Evolutionary conservation across 1,140 invertebrate species (phyloP), one percentile per base, ranked within the genome.

Genomic region (Heterodera schachtii): DNA sequence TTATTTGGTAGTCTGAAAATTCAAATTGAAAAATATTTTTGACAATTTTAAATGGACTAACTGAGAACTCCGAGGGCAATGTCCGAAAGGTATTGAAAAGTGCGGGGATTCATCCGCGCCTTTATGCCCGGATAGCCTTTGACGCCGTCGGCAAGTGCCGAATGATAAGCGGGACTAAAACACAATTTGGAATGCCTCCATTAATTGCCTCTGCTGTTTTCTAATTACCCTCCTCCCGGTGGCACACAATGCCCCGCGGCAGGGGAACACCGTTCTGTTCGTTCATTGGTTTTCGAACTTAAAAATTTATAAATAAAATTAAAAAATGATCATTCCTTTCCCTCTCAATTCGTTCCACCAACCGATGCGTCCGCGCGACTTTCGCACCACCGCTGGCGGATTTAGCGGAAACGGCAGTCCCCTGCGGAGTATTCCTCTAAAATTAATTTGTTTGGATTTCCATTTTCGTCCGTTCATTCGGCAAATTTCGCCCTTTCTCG

Each of bases 71-170:
- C 84, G 52, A 80, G 84, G 49, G 88, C 80, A 3, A 89, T 57
- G 13, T 78, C 79, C n/a, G 78, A 82, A 6, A 83, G 81, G 77
- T 89, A 89, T 82, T 89, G 88, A 80, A 89, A 89, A 4, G 82
- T 85, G 21, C 88, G 77, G 57, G 76, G 73, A 57, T 89, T 89
- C 31, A 89, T 64, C 44, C 88, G 67, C 11, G 88, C 88, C 46
- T 89, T 86, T 49, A 89, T 86, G 64, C 88, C 88, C n/a, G 88
- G 80, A 46, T 81, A 83, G 73, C 88, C 88, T 46, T 80, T 73
- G 5, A 76, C 73, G 19, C 88, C 89, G 43, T 83, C 82, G 5
- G 86, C 73, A 9, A 89, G 80, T 60, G 78, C 57, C 41, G 88
- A 84, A 74, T 89, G 88, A 84, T 82, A 89, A 60, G 89, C 87